Conservation (phyloP, 2,888 invertebrate species). For the Lithophane semibrunnea region DNA sequence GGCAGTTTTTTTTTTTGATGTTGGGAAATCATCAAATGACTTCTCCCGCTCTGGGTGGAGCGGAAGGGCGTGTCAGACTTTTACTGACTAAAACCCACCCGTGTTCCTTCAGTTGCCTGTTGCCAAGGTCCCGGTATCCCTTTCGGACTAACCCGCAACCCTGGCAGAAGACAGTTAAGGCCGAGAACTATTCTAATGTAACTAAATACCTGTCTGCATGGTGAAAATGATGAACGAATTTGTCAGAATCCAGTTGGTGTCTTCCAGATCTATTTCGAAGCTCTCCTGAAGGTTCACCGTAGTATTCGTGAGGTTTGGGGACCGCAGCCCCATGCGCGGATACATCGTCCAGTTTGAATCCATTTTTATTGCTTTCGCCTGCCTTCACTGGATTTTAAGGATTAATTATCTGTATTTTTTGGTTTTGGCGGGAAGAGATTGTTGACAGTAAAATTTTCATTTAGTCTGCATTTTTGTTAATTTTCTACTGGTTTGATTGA, state of each 20-base stretch:
- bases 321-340: slow-evolving; percentile 77
- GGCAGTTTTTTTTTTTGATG: no score
- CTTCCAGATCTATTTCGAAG: slow-evolving; percentile 93
- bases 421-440: slow-evolving; percentile 39
- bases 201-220: slow-evolving; percentile 95
- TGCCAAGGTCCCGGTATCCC: no score
- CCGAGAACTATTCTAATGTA: neutral
- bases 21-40: no score
- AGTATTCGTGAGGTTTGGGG: slow-evolving; percentile 83
- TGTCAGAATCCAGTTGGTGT: slow-evolving; percentile 96
- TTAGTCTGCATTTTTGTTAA: slow-evolving; percentile 14
- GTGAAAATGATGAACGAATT: slow-evolving; percentile 92
- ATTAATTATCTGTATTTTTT: slow-evolving; percentile 36
- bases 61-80: no score
- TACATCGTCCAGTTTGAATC: slow-evolving; percentile 79
- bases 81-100: no score
- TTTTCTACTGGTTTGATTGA: slow-evolving; percentile 2
- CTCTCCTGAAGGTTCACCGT: slow-evolving; percentile 90
- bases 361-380: slow-evolving; percentile 69
- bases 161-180: no score
- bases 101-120: no score
- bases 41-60: no score
- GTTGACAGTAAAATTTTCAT: neutral
- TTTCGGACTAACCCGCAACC: no score
- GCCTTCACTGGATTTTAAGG: neutral